These are phyloP conservation scores for Caenorhabditis uteleia DNA, from an alignment of 2,888 invertebrate genomes.

Conservation along the genomic window DNA sequence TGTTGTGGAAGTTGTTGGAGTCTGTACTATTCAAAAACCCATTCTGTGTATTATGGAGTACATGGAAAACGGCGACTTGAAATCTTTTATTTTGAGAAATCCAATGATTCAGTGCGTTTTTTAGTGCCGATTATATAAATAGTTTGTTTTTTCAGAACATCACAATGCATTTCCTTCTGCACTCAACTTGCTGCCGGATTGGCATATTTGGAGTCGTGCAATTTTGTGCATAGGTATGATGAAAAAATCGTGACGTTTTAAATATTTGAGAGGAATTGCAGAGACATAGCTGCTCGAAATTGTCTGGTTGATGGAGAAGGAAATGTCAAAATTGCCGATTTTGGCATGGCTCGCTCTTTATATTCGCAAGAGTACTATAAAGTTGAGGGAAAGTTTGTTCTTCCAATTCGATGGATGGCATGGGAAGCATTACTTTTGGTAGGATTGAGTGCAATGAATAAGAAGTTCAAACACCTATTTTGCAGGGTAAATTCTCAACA, in stretches of 20 bases:
- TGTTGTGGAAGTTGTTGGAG: conserved; percentile 60
- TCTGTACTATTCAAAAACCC: conserved; percentile 69
- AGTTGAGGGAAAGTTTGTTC: conserved; percentile 78
- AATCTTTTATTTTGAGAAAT: conserved; percentile 74
- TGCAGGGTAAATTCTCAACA: conserved; percentile 86
- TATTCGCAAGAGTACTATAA: conserved; percentile 84
- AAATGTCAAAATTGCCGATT: conserved; percentile 78
- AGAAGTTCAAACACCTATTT: too few species aligned
- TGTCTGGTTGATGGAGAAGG: conserved; percentile 80
- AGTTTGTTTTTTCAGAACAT: conserved; percentile 12
- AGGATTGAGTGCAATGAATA: conserved; percentile 1
- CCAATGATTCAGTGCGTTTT: conserved; percentile 38
- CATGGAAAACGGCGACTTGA: conserved; percentile 84
- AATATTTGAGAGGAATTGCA: conserved; percentile 9
- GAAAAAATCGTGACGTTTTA: background rate
- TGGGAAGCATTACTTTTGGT: conserved; percentile 59
- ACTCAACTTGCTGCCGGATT: conserved; percentile 84
- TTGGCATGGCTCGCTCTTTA: conserved; percentile 83
- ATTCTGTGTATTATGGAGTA: conserved; percentile 88
- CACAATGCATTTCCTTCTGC: conserved; percentile 54
- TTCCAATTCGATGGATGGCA: conserved; percentile 78
- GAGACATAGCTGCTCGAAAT: conserved; percentile 79
- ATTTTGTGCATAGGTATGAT: conserved; percentile 81
- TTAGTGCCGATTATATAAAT: background rate
- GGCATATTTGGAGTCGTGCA: conserved; percentile 85